These are phyloP conservation scores for Hemaris fuciformis DNA, from an alignment of 2,888 invertebrate species.

Conservation along the genomic window DNA sequence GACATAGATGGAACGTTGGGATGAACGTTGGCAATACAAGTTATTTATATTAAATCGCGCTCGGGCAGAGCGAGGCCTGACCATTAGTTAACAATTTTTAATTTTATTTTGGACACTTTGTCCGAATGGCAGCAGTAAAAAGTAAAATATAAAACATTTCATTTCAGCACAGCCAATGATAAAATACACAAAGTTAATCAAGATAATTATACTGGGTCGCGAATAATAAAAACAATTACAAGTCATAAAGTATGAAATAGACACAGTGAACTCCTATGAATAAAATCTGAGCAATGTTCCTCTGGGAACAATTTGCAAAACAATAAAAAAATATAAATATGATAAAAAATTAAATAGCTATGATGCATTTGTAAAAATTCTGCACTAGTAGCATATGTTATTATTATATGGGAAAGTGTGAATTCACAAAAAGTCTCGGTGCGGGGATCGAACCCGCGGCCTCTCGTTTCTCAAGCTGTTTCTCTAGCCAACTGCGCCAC, in stretches of 20 bases:
- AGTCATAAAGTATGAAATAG: background rate
- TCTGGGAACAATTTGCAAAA: background rate
- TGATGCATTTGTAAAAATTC: background rate
- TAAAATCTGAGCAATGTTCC: background rate
- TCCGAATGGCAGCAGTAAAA: background rate
- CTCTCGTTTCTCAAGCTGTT: too few species aligned
- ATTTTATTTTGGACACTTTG: background rate
- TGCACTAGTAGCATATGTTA: background rate
- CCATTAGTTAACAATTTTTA: too few species aligned
- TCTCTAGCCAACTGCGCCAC: background rate
- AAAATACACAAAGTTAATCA: background rate
- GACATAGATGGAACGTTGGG: too few species aligned
- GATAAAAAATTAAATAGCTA: background rate
- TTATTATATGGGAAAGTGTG: too few species aligned
- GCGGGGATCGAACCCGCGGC: too few species aligned
- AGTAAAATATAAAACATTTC: background rate
- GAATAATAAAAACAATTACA: background rate
- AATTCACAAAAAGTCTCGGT: too few species aligned
- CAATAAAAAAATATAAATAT: background rate
- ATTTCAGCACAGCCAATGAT: background rate
- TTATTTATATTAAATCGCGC: too few species aligned
- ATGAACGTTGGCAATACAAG: too few species aligned
- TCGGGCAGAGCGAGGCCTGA: too few species aligned
- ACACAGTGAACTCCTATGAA: background rate
- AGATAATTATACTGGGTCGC: background rate